Conservation (phyloP, 2,888 invertebrate species). For the Nemoura dubitans region DNA sequence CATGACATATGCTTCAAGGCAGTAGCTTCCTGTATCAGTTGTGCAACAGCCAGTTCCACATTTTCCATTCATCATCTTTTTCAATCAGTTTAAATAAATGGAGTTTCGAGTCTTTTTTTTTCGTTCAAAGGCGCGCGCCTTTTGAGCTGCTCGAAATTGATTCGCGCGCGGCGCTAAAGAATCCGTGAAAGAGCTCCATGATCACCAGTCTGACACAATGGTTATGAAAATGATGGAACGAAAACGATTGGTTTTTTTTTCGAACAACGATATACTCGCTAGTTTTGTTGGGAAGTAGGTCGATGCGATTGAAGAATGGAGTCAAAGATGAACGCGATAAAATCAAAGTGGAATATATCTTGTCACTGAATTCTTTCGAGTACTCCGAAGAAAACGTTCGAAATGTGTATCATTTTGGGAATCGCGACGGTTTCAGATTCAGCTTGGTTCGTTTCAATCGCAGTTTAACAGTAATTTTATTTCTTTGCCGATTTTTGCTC, state of each 20-base stretch:
- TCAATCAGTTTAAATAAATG: not conserved
- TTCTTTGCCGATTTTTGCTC: too few species aligned
- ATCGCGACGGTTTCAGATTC: too few species aligned
- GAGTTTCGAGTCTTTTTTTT: not conserved
- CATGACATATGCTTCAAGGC: too few species aligned
- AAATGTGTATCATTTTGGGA: too few species aligned
- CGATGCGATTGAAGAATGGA: not conserved
- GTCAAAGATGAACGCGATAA: not conserved
- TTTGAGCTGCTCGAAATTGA: not conserved
- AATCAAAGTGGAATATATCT: not conserved
- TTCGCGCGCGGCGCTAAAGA: not conserved
- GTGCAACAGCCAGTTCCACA: not conserved
- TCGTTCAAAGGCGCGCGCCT: not conserved
- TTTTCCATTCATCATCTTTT: not conserved
- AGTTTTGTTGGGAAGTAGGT: not conserved
- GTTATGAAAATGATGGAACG: slow-evolving; percentile 7
- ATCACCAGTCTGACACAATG: not conserved
- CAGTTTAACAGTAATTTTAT: too few species aligned
- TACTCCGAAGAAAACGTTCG: too few species aligned
- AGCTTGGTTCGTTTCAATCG: too few species aligned
- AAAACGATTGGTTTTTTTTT: not conserved
- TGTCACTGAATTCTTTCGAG: not conserved
- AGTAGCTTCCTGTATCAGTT: too few species aligned
- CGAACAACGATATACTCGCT: not conserved
- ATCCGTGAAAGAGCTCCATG: not conserved